Base-by-base conservation (phyloP, 1,140 invertebrate genomes). In the Colletes latitarsis region DNA sequence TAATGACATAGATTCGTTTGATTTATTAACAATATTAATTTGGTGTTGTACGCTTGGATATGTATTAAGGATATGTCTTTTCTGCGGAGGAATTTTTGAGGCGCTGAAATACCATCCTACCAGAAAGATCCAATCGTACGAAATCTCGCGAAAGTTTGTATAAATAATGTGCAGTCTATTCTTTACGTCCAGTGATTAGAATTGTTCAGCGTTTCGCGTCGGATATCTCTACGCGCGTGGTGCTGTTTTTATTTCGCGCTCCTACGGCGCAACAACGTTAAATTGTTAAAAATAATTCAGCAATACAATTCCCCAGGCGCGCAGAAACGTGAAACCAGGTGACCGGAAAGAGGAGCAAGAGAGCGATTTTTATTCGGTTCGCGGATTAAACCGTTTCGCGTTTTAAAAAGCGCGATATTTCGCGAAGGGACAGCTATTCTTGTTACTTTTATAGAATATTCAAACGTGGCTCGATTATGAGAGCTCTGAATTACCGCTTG, bases 391-490 rank as follows among this genome's bases (percentile, higher is more conserved):
- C 17, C 57, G 64, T 68, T 68, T 49, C 53, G 19, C 21, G n/a
- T 62, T 49, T 15, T 17, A 57, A 46, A 57, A 57, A 6, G 0
- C 12, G 17, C 12, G 19, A 12, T n/a, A 14, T 60, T 17, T 43
- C 9, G 14, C 5, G 1, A 8, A 69, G 49, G 1, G 19, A n/a
- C 39, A 67, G 52, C 39, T 67, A 53, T 55, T 62, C 57, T 21
- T 62, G 12, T 41, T 3, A 21, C 46, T 52, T 52, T 71, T 53
- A 78, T 62, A 21, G 67, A 78, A 78, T 71, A 63, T 78, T 71
- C 14, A 53, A 77, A 77, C 14, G 17, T 15, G 57, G 9, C 8
- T 10, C 4, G 30, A 43, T 43, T 53, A 21, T 58, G n/a, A n/a
- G n/a, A n/a, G n/a, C n/a, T n/a, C n/a, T n/a, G 10, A 39, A 15